phyloP scores from a whole-genome alignment of 2,113 vertebrate species.

The Prinia subflava region DNA sequence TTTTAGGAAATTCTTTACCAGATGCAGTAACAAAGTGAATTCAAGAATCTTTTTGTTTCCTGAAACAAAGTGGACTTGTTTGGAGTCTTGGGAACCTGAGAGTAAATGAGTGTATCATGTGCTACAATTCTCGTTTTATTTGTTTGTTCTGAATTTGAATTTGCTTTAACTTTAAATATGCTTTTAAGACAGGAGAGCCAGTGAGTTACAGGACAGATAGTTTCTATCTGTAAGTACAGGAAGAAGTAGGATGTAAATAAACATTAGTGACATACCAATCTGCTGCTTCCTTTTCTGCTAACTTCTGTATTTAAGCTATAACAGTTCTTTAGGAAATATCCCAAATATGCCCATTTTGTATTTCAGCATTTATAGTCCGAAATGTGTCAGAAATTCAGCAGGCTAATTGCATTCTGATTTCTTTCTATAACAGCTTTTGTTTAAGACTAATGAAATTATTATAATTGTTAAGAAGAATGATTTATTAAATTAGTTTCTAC shows the following conservation, averaged over 20 bases:
- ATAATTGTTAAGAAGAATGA: neutral
- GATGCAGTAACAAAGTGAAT: neutral
- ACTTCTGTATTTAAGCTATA: conserved; percentile 40
- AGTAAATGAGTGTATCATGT: neutral
- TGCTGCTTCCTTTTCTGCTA: conserved; percentile 66
- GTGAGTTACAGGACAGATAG: neutral
- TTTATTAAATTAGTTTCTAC: neutral
- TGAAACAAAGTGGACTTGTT: conserved; percentile 54
- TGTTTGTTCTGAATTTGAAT: conserved; percentile 43
- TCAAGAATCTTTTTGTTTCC: conserved; percentile 27
- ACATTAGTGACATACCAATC: conserved; percentile 67
- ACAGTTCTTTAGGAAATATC: conserved; percentile 60
- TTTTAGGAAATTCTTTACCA: conserved; percentile 18
- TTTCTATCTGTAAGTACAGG: conserved; percentile 49
- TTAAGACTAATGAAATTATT: conserved; percentile 27
- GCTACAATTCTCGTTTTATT: neutral
- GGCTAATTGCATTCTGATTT: neutral
- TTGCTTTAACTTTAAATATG: conserved; percentile 23
- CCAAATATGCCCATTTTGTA: conserved; percentile 1
- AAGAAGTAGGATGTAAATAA: conserved; percentile 61
- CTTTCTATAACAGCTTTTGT: neutral
- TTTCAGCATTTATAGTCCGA: neutral
- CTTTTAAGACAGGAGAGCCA: conserved; percentile 7
- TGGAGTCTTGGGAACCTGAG: conserved; percentile 31
- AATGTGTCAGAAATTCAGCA: neutral